Conservation (phyloP, 2,888 invertebrate species). For the Lasioglossum oenotherae region DNA sequence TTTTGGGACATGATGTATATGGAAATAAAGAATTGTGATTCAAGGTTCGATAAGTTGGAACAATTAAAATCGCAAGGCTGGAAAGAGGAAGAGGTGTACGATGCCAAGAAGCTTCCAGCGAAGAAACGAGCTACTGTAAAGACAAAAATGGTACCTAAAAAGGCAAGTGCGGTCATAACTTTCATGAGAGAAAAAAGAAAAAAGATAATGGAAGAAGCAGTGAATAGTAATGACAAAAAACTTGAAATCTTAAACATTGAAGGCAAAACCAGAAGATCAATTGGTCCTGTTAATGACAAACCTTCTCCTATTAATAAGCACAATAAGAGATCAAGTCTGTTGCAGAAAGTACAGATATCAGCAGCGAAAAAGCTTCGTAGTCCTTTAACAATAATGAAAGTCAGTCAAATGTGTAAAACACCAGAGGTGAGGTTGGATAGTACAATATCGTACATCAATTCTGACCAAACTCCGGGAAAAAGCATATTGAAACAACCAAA, state of each 20-base stretch:
- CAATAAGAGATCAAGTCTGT: conserved; percentile 38
- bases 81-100: conserved; percentile 84
- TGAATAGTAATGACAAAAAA: not conserved
- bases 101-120: conserved; percentile 36
- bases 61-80: conserved; percentile 77
- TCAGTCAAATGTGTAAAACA: conserved; percentile 76
- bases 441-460: conserved; percentile 78
- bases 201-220: conserved; percentile 54
- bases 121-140: conserved; percentile 49
- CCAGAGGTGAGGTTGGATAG: conserved; percentile 75
- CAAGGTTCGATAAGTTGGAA: conserved; percentile 75
- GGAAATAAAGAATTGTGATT: conserved; percentile 85
- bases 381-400: conserved; percentile 75
- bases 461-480: conserved; percentile 78
- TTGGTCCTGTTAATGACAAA: too few species aligned
- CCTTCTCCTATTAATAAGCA: not conserved
- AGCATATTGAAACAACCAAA: conserved; percentile 77
- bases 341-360: conserved; percentile 62
- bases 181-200: conserved; percentile 73
- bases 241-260: not conserved
- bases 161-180: conserved; percentile 70
- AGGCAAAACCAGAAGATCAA: conserved; percentile 24
- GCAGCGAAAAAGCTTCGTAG: conserved; percentile 59
- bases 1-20: conserved; percentile 95
- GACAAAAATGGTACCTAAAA: conserved; percentile 43